Evolutionary conservation across 2,888 invertebrate species (phyloP).

Genomic region (Trimorus sp.): DNA sequence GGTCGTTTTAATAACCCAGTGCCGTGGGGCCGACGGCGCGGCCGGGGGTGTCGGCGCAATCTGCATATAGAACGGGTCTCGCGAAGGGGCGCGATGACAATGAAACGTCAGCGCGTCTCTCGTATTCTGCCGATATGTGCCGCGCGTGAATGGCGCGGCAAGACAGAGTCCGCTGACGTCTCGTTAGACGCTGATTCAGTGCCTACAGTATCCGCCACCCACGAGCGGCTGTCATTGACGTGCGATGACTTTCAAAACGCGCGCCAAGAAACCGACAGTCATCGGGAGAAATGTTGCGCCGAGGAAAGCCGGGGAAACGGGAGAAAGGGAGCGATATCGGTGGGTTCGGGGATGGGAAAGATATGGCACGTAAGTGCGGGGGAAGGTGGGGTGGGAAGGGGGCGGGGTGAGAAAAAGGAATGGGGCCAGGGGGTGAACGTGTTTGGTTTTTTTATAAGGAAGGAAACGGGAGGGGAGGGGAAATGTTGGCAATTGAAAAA

Average conservation of each 20-base stretch:
- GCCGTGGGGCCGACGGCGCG: constrained; percentile 14
- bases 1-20: constrained; percentile 42
- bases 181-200: constrained; percentile 51
- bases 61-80: constrained; percentile 58
- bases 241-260: constrained; percentile 14
- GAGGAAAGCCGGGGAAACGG: not conserved
- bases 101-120: constrained; percentile 49
- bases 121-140: constrained; percentile 37
- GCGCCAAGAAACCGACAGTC: constrained; percentile 6
- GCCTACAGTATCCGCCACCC: constrained; percentile 35
- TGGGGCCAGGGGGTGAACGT: too few species aligned
- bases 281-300: not conserved
- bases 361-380: too few species aligned
- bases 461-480: too few species aligned
- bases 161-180: constrained; percentile 40
- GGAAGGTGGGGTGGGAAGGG: too few species aligned
- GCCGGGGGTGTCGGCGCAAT: constrained; percentile 32
- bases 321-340: too few species aligned
- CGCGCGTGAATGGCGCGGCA: constrained; percentile 39
- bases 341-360: too few species aligned
- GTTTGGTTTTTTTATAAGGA: too few species aligned
- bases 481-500: too few species aligned
- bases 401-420: too few species aligned
- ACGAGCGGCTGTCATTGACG: constrained; percentile 26
- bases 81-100: constrained; percentile 47